Percentiles rank a stretch among this genome's conserved stretches.
Conservation (phyloP, 2,888 invertebrate species). For the Cordilura impudica region DNA sequence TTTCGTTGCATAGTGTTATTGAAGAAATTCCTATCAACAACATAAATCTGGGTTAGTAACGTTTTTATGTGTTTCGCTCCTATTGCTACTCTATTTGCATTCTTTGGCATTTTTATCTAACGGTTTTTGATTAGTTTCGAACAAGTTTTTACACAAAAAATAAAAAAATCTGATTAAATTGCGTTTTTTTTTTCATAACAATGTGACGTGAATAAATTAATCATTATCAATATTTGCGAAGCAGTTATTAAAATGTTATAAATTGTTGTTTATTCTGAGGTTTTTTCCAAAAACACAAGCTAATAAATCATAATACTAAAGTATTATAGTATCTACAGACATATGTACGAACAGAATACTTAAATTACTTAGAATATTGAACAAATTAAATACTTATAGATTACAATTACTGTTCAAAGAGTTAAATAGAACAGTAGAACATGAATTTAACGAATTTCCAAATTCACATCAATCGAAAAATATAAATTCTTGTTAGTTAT, state of each 20-base stretch:
- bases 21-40: too few relatives aligned
- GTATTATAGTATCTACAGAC: background rate
- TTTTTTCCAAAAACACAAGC: background rate
- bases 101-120: too few relatives aligned
- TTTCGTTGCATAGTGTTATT: too few relatives aligned
- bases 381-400: background rate
- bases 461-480: too few relatives aligned
- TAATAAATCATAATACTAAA: background rate
- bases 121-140: background rate
- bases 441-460: too few relatives aligned
- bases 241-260: conserved; percentile 14
- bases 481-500: too few relatives aligned
- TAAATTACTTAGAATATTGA: too few relatives aligned
- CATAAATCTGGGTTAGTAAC: background rate
- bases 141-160: background rate
- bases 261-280: conserved; percentile 9
- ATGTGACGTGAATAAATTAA: conserved; percentile 40
- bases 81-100: background rate
- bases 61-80: background rate
- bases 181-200: background rate
- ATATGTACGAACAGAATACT: background rate
- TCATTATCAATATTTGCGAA: background rate
- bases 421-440: too few relatives aligned
- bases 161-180: conserved; percentile 9
- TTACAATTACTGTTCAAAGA: too few relatives aligned